phyloP scores from a whole-genome alignment of 2,113 vertebrate species.

The Lagenorhynchus albirostris region DNA sequence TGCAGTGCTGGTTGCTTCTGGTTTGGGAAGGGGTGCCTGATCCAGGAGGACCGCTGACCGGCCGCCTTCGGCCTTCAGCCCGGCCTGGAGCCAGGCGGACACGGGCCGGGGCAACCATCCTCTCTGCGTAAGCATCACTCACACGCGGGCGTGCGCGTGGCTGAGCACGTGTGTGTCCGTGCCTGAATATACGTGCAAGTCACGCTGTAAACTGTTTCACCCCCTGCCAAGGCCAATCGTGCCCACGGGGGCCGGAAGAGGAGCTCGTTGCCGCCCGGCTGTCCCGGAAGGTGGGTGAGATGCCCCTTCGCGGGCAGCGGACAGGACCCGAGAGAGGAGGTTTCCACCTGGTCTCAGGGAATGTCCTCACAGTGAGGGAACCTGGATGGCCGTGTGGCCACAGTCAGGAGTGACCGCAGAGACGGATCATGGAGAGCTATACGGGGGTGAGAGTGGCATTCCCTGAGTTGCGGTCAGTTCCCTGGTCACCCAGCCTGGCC shows the following conservation, averaged over 20 bases:
- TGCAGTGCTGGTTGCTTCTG: fast-evolving
- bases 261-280: neutral
- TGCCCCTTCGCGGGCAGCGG: fast-evolving
- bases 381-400: fast-evolving
- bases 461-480: neutral
- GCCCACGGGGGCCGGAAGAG: fast-evolving
- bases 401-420: neutral
- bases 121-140: neutral
- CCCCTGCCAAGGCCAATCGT: neutral
- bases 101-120: neutral
- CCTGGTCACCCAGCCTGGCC: neutral
- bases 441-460: too few relatives aligned
- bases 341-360: neutral
- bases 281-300: fast-evolving
- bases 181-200: fast-evolving
- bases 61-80: fast-evolving
- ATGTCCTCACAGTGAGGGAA: fast-evolving
- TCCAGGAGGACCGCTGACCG: neutral
- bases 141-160: fast-evolving
- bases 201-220: fast-evolving
- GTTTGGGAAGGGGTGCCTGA: too few relatives aligned
- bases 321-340: neutral
- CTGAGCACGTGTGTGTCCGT: fast-evolving
- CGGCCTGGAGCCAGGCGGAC: neutral
- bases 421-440: too few relatives aligned